phyloP scores from a whole-genome alignment of 2,888 invertebrate genomes.

The Blomia tropicalis region DNA sequence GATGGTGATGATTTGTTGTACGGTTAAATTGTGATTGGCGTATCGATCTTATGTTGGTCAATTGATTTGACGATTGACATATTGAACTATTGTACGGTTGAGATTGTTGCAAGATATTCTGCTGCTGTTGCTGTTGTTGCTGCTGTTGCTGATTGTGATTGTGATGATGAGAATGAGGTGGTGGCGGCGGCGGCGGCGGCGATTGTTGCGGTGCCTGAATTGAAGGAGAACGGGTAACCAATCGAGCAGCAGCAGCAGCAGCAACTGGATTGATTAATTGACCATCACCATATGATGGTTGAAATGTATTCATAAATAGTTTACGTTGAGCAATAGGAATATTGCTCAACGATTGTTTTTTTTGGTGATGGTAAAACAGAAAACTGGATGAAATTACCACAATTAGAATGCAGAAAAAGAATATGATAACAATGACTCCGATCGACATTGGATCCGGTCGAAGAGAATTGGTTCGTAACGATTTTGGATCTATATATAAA shows the following conservation, averaged over 20 bases:
- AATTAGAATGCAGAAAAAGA: constrained; percentile 75
- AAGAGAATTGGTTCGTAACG: constrained; percentile 56
- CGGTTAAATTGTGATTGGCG: neutral
- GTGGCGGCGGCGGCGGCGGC: neutral
- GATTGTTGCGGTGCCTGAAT: neutral
- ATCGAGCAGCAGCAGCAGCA: neutral
- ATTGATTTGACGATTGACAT: neutral
- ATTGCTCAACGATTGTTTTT: constrained; percentile 43
- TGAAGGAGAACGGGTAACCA: neutral
- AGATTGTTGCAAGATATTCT: neutral
- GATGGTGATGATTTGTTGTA: neutral
- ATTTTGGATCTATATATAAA: constrained; percentile 43
- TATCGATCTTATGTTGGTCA: too few relatives aligned
- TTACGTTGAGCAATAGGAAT: neutral
- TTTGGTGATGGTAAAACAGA: constrained; percentile 71
- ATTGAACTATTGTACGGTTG: neutral
- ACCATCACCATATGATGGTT: neutral
- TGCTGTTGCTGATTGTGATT: neutral
- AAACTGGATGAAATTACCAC: constrained; percentile 78
- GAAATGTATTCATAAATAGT: neutral
- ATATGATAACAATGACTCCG: constrained; percentile 78
- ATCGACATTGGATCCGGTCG: constrained; percentile 53
- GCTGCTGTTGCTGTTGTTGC: neutral
- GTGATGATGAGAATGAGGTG: too few relatives aligned
- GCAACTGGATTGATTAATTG: neutral